Conservation (phyloP, 2,888 invertebrate genomes). For the Apodemia mormo region DNA sequence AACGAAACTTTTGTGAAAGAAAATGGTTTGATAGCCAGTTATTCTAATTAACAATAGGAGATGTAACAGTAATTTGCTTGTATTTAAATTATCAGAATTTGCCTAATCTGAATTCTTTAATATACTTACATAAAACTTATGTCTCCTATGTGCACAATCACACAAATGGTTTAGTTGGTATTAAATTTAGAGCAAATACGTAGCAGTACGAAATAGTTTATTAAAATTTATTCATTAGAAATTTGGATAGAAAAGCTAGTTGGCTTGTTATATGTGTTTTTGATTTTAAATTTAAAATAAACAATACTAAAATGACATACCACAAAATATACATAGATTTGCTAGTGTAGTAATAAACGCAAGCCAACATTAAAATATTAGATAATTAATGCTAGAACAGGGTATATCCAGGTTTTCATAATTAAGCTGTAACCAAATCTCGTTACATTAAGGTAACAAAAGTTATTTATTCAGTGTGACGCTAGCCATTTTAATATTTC, state of each 20-base stretch:
- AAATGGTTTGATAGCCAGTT: not conserved
- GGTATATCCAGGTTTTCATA: constrained; percentile 38
- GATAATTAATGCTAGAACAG: constrained; percentile 41
- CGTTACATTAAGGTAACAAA: not conserved
- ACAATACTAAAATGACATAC: not conserved
- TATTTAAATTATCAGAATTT: not conserved
- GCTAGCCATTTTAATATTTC: constrained; percentile 4
- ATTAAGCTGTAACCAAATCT: not conserved
- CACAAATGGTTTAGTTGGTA: constrained; percentile 8
- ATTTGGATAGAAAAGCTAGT: constrained; percentile 15
- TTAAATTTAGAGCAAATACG: not conserved
- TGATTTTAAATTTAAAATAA: constrained; percentile 6
- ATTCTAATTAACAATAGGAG: not conserved
- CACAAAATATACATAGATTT: constrained; percentile 24
- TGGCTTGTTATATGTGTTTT: constrained; percentile 10
- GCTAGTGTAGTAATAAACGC: constrained; percentile 41
- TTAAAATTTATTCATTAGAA: constrained; percentile 8
- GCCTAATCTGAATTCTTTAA: not conserved
- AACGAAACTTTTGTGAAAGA: not conserved
- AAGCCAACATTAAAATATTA: constrained; percentile 36
- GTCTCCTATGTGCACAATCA: constrained; percentile 11
- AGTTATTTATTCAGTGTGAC: not conserved
- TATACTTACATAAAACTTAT: not conserved
- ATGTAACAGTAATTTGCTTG: not conserved
- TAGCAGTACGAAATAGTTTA: constrained; percentile 15